phyloP scores from a whole-genome alignment of 1,140 invertebrate genomes.

The Bicyclus anynana region DNA sequence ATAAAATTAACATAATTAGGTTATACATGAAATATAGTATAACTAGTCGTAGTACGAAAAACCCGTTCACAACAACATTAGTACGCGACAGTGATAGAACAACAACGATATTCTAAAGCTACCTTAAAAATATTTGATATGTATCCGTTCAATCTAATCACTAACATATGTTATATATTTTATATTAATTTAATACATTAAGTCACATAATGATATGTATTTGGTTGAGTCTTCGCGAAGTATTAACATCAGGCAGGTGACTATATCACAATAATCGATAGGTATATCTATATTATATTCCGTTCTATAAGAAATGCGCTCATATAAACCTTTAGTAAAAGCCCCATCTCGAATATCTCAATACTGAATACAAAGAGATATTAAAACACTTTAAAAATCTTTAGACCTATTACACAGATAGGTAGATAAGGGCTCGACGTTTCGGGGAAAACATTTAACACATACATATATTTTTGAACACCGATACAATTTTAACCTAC shows the following conservation, averaged over 20 bases:
- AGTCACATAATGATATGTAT: conserved; percentile 55
- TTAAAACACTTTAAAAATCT: conserved; percentile 19
- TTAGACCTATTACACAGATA: background rate
- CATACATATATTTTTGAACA: conserved; percentile 21
- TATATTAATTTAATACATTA: conserved; percentile 31
- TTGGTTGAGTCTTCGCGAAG: conserved; percentile 37
- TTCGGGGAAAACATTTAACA: conserved; percentile 15
- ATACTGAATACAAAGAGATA: conserved; percentile 14
- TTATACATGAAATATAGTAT: background rate
- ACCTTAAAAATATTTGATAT: conserved; percentile 62
- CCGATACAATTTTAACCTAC: conserved; percentile 28
- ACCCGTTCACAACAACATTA: conserved; percentile 13
- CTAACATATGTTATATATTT: conserved; percentile 37
- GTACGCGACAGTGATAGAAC: conserved; percentile 53
- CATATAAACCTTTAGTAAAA: conserved; percentile 29
- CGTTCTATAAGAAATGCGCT: conserved; percentile 34
- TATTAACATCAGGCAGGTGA: conserved; percentile 34
- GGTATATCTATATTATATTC: conserved; percentile 32
- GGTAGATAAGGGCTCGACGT: background rate
- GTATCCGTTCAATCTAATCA: conserved; percentile 43
- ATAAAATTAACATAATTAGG: background rate
- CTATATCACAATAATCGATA: conserved; percentile 36
- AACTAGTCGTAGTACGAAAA: background rate
- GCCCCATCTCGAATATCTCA: conserved; percentile 6
- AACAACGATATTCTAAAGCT: conserved; percentile 64